Evolutionary conservation across 2,113 vertebrate genomes (phyloP).

Genomic region (Gavia stellata): DNA sequence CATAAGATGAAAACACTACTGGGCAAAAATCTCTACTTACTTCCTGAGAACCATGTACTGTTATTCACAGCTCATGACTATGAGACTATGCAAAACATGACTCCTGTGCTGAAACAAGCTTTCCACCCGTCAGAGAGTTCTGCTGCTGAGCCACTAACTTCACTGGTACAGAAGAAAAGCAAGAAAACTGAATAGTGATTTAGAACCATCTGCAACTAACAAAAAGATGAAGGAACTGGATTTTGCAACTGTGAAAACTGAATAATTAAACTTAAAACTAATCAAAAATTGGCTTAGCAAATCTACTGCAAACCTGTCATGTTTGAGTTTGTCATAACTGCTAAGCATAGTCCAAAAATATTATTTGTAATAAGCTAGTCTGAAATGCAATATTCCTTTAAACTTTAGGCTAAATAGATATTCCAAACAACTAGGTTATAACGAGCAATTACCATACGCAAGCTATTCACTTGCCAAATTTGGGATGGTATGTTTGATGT

Average conservation of each 20-base stretch:
- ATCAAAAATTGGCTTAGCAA: background rate
- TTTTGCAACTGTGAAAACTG: background rate
- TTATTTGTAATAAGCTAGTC: background rate
- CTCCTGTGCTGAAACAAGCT: background rate
- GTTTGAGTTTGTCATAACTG: background rate
- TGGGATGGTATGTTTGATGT: background rate
- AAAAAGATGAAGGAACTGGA: background rate
- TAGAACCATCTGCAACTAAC: background rate
- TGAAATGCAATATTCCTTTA: background rate
- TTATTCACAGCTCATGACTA: background rate
- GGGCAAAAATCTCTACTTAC: background rate
- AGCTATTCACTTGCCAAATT: background rate
- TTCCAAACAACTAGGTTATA: background rate
- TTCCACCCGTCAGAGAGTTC: background rate
- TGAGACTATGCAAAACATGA: background rate
- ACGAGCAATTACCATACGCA: rapidly evolving
- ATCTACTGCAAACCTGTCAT: background rate
- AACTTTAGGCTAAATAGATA: background rate
- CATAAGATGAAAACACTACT: background rate
- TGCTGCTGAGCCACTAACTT: background rate
- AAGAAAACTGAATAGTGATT: background rate
- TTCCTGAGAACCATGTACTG: background rate
- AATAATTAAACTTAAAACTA: background rate
- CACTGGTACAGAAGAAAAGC: background rate
- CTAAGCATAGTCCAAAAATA: background rate